Evolutionary conservation across 2,113 vertebrate species (phyloP), one percentile per base, ranked within the genome.

Genomic region (Chamaea fasciata): DNA sequence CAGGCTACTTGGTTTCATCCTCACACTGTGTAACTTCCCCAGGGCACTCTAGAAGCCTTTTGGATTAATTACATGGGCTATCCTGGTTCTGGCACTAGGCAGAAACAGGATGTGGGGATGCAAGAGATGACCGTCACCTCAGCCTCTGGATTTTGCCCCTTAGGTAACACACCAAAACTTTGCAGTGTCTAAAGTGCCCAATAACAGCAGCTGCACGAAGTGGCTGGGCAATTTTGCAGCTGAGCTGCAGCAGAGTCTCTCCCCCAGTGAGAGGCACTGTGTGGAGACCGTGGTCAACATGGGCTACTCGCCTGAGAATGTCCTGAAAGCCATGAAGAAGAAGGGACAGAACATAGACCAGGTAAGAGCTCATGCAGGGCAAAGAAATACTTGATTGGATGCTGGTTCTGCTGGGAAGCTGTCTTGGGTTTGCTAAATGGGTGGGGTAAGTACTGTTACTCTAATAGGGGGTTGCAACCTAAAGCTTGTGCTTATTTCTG

Each of bases 291-390:
- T 99, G 7, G 98, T 99, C 90, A 98, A 98, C 96, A 99, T 99
- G 99, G 99, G 99, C 13, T 99, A 99, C 95, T 99, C 99, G 0
- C 99, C 98, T 5, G 99, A 99, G 79, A 98, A 98, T 0, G 99
- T 99, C 81, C 95, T 99, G 73, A 98, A 98, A 97, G 99, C 99
- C 96, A 99, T 99, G 99, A 99, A 99, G 97, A 99, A 98, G 98
- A 99, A 99, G 95, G 99, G 99, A 76, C 98, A 99, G 97, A 99
- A 99, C 68, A 98, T 99, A 95, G 99, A 99, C 92, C 99, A 99
- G 98, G 99, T 99, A 88, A 92, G 95, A 50, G 10, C 35, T 73
- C 4, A 5, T 57, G 30, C 31, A 46, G 1, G 1, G 2, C n/a
- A 11, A 11, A 12, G 14, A 74, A 92, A 59, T 30, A 44, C 33